phyloP scores from a whole-genome alignment of 2,888 invertebrate genomes.

The Ligdia adustata region DNA sequence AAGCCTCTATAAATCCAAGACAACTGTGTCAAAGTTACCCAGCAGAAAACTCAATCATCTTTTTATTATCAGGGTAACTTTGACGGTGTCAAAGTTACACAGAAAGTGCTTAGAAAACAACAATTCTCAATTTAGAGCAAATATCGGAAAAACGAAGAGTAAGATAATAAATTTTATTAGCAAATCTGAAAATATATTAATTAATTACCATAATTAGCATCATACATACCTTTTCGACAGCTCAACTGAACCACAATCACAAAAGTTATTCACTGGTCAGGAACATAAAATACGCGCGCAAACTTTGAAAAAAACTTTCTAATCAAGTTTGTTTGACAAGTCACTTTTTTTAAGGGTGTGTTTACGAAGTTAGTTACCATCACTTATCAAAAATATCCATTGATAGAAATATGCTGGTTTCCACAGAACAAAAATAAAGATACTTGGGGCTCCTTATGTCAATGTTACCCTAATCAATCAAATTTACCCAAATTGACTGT shows the following conservation, averaged over 20 bases:
- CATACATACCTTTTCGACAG: constrained; percentile 1
- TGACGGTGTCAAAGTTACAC: constrained; percentile 4
- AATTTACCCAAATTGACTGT: not conserved
- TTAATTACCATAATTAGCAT: not conserved
- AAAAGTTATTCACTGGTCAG: constrained; percentile 2
- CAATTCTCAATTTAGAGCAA: not conserved
- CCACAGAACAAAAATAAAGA: not conserved
- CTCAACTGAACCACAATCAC: not conserved
- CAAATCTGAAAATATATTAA: not conserved
- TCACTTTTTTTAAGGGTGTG: constrained; percentile 2
- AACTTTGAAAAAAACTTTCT: not conserved
- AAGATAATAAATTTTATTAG: not conserved
- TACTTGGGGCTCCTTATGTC: not conserved
- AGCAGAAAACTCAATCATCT: not conserved
- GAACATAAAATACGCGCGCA: not conserved
- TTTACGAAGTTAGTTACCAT: constrained; percentile 11
- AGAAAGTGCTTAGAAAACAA: not conserved
- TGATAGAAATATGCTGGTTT: not conserved
- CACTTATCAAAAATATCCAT: constrained; percentile 14
- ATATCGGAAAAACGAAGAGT: not conserved
- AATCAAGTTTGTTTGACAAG: not conserved
- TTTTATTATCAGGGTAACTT: constrained; percentile 1
- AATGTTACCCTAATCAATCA: constrained; percentile 1
- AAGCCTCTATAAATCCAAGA: not conserved
- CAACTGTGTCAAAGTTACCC: constrained; percentile 4